phyloP scores from a whole-genome alignment of 2,888 invertebrate genomes.

The Drosophila neonasuta region DNA sequence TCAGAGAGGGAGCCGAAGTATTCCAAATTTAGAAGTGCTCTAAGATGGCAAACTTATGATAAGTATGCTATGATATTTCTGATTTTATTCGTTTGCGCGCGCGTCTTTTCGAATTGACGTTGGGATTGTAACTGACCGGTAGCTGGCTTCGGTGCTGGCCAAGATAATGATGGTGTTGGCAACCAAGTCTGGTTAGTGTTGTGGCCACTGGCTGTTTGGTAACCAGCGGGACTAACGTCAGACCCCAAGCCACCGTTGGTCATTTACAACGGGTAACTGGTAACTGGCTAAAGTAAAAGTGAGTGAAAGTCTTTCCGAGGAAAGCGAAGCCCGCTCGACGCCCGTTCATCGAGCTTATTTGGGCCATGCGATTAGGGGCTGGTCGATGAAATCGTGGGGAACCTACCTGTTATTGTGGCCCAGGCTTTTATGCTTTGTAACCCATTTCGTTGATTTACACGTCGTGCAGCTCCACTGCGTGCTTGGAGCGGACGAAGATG shows the following conservation, averaged over 20 bases:
- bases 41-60: slow-evolving; percentile 11
- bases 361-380: slow-evolving; percentile 67
- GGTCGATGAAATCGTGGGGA: slow-evolving; percentile 41
- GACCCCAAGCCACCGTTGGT: slow-evolving; percentile 37
- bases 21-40: slow-evolving; percentile 21
- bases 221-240: slow-evolving; percentile 49
- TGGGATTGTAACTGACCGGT: slow-evolving; percentile 79
- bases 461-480: slow-evolving; percentile 6
- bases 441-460: slow-evolving; percentile 59
- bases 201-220: slow-evolving; percentile 65
- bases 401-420: background rate
- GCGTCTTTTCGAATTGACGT: slow-evolving; percentile 70
- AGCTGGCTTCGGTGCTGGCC: slow-evolving; percentile 49
- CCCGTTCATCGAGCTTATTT: slow-evolving; percentile 51
- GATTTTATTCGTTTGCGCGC: slow-evolving; percentile 20
- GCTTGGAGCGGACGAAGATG: slow-evolving; percentile 26
- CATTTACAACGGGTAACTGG: slow-evolving; percentile 30
- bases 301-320: slow-evolving; percentile 65
- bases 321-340: slow-evolving; percentile 20
- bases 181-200: slow-evolving; percentile 54
- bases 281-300: slow-evolving; percentile 56
- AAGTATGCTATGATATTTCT: slow-evolving; percentile 19
- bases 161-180: slow-evolving; percentile 52
- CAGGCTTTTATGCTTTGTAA: slow-evolving; percentile 47
- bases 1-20: background rate